Evolutionary conservation across 1,140 invertebrate species (phyloP).

Genomic region (Drosophila kurseongensis): DNA sequence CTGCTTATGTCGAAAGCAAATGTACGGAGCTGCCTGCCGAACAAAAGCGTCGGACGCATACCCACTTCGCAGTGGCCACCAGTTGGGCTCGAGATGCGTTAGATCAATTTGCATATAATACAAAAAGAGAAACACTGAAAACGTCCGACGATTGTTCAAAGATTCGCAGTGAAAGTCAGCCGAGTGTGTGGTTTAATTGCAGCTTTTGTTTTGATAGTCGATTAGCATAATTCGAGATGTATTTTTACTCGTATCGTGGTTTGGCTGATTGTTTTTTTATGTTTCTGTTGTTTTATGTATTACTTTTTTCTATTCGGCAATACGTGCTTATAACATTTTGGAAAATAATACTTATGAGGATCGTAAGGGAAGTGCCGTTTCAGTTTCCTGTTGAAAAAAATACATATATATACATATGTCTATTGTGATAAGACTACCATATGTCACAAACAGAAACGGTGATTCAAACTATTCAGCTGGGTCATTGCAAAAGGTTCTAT

Average conservation of each 20-base stretch:
- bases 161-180: constrained; percentile 66
- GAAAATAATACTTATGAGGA: constrained; percentile 20
- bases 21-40: constrained; percentile 2
- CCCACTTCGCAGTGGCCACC: constrained; percentile 37
- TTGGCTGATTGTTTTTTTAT: constrained; percentile 38
- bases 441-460: constrained; percentile 29
- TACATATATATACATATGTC: not conserved
- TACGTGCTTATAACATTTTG: constrained; percentile 30
- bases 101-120: constrained; percentile 72
- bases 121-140: constrained; percentile 70
- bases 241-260: constrained; percentile 41
- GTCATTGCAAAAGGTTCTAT: constrained; percentile 11
- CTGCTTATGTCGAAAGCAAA: constrained; percentile 22
- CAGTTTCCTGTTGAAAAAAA: constrained; percentile 29
- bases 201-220: constrained; percentile 67
- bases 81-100: constrained; percentile 22
- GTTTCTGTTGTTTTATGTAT: constrained; percentile 20
- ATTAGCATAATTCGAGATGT: constrained; percentile 59
- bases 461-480: constrained; percentile 20
- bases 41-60: constrained; percentile 28
- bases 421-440: constrained; percentile 30
- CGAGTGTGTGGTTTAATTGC: constrained; percentile 64
- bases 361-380: constrained; percentile 25
- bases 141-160: constrained; percentile 40
- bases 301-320: constrained; percentile 13